Conservation (phyloP, 2,113 vertebrate species). For the Mastomys coucha region DNA sequence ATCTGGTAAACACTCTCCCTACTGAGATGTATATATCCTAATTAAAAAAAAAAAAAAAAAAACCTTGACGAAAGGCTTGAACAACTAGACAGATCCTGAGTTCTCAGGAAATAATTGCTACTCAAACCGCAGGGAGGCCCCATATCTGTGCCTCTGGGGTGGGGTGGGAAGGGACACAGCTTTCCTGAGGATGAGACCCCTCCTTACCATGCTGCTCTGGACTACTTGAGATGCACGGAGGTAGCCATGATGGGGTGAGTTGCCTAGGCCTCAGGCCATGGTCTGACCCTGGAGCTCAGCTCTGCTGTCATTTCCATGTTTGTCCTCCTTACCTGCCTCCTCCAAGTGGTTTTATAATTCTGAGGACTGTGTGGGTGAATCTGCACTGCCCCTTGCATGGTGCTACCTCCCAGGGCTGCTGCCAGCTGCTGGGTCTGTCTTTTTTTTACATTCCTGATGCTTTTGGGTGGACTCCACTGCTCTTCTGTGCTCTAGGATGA, state of each 20-base stretch:
- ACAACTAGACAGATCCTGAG: neutral
- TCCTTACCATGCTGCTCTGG: neutral
- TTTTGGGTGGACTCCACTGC: neutral
- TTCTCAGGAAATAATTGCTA: neutral
- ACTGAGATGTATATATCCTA: neutral
- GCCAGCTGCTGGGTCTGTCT: neutral
- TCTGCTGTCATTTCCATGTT: accelerated
- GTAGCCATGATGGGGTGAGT: neutral
- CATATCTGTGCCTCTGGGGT: neutral
- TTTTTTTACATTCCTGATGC: neutral
- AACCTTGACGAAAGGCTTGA: neutral
- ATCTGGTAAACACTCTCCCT: neutral
- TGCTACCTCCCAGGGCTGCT: neutral
- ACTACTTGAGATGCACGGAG: neutral
- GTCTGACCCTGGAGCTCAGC: neutral
- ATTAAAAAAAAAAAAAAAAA: neutral
- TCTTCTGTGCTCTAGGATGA: neutral
- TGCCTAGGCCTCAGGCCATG: neutral
- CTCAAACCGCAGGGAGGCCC: neutral
- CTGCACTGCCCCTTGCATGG: too few relatives aligned
- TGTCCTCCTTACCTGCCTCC: accelerated
- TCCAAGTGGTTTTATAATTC: accelerated
- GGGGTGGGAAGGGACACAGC: neutral
- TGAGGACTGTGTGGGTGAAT: accelerated
- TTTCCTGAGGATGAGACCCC: neutral